Percentiles rank a stretch among this genome's conserved stretches.
Conservation (phyloP, 2,797 vertebrate species). For the Pseudochaenichthys georgianus region DNA sequence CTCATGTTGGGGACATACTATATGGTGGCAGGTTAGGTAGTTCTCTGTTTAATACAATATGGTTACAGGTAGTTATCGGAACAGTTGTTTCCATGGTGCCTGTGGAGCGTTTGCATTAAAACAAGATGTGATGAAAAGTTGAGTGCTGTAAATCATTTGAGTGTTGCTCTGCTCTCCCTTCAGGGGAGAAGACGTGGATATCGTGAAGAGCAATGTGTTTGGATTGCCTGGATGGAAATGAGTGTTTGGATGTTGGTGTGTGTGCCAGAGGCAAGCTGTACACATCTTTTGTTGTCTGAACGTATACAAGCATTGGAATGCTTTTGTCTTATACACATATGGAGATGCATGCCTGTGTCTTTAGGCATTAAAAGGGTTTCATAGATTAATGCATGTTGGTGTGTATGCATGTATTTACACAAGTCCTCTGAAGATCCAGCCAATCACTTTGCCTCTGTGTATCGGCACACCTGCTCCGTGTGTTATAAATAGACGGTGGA, state of each 20-base stretch:
- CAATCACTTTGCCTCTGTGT: conserved; percentile 48
- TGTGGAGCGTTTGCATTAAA: too few relatives aligned
- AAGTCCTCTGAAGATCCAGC: conserved; percentile 43
- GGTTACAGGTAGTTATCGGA: too few relatives aligned
- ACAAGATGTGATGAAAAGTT: too few relatives aligned
- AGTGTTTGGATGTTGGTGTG: conserved; percentile 15
- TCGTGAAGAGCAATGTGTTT: conserved; percentile 26
- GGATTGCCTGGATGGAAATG: conserved; percentile 29
- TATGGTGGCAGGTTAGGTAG: too few relatives aligned
- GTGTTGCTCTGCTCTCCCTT: conserved; percentile 31
- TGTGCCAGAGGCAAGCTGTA: conserved; percentile 20
- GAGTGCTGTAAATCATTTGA: too few relatives aligned
- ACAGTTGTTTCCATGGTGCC: too few relatives aligned
- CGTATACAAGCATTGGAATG: conserved; percentile 5
- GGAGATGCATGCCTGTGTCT: not conserved
- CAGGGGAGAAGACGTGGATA: conserved; percentile 23
- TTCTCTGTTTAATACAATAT: too few relatives aligned
- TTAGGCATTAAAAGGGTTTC: not conserved
- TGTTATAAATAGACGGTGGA: conserved; percentile 70
- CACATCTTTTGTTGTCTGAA: conserved; percentile 24
- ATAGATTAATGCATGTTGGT: not conserved
- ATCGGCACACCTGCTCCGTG: conserved; percentile 13
- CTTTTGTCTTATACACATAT: conserved; percentile 1
- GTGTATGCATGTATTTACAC: conserved; percentile 14
- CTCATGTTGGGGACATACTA: too few relatives aligned